These are phyloP conservation scores for Theretra japonica DNA, from an alignment of 2,888 invertebrate genomes.

Conservation along the genomic window DNA sequence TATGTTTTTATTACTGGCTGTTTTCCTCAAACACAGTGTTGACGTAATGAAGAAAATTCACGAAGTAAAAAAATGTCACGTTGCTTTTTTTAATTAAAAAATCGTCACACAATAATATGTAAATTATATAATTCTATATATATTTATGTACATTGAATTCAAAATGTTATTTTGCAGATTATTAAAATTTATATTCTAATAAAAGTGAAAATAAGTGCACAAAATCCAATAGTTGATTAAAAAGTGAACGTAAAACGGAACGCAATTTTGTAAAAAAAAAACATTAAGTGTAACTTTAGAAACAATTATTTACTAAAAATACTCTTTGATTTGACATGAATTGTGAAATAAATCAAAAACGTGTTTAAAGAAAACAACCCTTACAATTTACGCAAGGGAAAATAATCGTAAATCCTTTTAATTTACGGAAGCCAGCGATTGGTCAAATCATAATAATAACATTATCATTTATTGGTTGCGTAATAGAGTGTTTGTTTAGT, in stretches of 20 bases:
- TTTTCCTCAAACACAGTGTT: constrained; percentile 85
- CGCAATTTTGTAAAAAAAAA: not conserved
- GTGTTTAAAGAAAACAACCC: constrained; percentile 31
- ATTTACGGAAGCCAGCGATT: constrained; percentile 51
- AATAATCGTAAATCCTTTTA: constrained; percentile 17
- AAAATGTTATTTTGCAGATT: too few relatives aligned
- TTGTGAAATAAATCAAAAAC: not conserved
- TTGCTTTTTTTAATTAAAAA: too few relatives aligned
- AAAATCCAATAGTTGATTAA: not conserved
- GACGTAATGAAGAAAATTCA: not conserved
- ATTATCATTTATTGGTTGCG: constrained; percentile 33
- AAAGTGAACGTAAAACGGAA: constrained; percentile 1
- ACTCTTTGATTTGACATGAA: not conserved
- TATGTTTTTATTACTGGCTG: constrained; percentile 63
- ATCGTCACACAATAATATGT: too few relatives aligned
- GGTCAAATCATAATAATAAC: constrained; percentile 57
- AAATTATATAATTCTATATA: too few relatives aligned
- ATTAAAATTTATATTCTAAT: not conserved
- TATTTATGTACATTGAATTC: too few relatives aligned
- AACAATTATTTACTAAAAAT: not conserved
- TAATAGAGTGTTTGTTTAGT: constrained; percentile 8
- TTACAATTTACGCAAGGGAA: constrained; percentile 18
- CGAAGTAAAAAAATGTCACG: too few relatives aligned
- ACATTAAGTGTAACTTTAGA: too few relatives aligned
- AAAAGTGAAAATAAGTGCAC: not conserved